These are phyloP conservation scores for Zosterops borbonicus DNA, from an alignment of 2,113 vertebrate genomes.

Conservation along the genomic window DNA sequence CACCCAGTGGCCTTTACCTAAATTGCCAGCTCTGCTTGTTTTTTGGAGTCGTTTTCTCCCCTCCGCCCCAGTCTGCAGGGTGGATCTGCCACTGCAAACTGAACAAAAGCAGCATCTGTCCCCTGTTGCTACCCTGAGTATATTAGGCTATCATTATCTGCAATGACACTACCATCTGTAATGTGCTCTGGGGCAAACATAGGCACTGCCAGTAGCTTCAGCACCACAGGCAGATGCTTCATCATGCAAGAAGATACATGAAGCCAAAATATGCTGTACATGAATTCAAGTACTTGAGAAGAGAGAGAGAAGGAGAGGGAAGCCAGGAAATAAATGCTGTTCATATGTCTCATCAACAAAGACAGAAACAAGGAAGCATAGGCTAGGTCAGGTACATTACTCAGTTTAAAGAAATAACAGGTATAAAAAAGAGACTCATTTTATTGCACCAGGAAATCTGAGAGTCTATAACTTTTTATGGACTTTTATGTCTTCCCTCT, in stretches of 20 bases:
- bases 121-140: not conserved
- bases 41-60: not conserved
- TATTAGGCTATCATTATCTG: constrained; percentile 31
- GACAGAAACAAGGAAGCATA: not conserved
- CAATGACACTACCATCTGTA: constrained; percentile 58
- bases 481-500: not conserved
- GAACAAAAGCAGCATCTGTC: constrained; percentile 49
- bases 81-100: not conserved
- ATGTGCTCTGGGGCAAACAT: constrained; percentile 47
- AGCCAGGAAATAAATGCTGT: constrained; percentile 6
- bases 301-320: not conserved
- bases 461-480: constrained; percentile 7
- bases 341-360: constrained; percentile 4
- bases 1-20: constrained; percentile 59
- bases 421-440: not conserved
- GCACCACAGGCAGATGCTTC: constrained; percentile 38
- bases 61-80: not conserved
- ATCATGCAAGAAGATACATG: constrained; percentile 4
- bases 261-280: not conserved
- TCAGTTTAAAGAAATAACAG: not conserved
- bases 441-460: not conserved
- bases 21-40: not conserved
- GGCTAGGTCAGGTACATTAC: not conserved
- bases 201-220: constrained; percentile 18
- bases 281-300: constrained; percentile 7